Percentiles rank a stretch among this genome's conserved stretches.
Evolutionary conservation across 2,888 invertebrate genomes (phyloP).

Genomic region (Polydrusus pterygomalis): DNA sequence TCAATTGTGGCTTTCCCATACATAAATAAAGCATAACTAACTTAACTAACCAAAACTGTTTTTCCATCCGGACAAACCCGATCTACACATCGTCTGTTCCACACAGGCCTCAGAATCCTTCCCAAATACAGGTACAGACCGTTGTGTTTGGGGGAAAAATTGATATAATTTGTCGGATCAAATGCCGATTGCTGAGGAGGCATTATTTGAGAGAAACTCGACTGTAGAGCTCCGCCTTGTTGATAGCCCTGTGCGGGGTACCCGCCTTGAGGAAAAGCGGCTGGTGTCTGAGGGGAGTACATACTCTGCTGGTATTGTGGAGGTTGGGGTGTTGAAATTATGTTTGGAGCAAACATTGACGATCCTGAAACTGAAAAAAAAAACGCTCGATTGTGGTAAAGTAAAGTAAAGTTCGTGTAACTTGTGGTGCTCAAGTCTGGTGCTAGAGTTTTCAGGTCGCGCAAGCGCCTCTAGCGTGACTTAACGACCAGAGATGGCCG

Average conservation of each 20-base stretch:
- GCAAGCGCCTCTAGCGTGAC: no score
- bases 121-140: constrained; percentile 94
- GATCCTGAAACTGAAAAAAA: constrained; percentile 60
- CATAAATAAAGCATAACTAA: background rate
- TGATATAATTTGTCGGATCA: constrained; percentile 62
- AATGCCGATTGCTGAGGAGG: constrained; percentile 57
- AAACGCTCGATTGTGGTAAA: no score
- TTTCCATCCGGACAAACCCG: constrained; percentile 74
- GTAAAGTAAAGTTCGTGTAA: no score
- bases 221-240: constrained; percentile 34
- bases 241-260: constrained; percentile 43
- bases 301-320: constrained; percentile 49
- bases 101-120: constrained; percentile 90
- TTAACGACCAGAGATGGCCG: no score
- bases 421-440: no score
- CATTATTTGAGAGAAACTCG: constrained; percentile 55
- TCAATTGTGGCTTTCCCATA: no score
- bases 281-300: constrained; percentile 51
- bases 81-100: constrained; percentile 87
- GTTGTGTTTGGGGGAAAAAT: constrained; percentile 89
- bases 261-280: constrained; percentile 11
- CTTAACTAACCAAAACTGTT: constrained; percentile 76
- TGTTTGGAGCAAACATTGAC: constrained; percentile 67
- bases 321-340: constrained; percentile 69
- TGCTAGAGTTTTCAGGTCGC: no score